Percentiles rank a stretch among this genome's conserved stretches.
These are phyloP conservation scores for Andrena bicolor DNA, from an alignment of 2,888 invertebrate genomes.

Conservation along the genomic window DNA sequence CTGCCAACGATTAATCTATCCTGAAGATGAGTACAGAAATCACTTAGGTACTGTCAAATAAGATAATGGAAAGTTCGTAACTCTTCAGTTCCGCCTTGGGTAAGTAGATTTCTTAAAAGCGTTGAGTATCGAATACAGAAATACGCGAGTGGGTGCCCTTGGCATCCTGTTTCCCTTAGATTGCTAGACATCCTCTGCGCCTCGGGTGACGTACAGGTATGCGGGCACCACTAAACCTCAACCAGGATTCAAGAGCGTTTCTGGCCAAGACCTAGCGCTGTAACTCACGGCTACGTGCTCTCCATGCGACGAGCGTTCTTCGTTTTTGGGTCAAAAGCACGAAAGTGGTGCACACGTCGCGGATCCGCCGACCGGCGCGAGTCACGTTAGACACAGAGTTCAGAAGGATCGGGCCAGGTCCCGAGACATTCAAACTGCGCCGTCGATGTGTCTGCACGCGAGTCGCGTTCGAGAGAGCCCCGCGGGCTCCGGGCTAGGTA, in stretches of 20 bases:
- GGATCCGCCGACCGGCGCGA: conserved; percentile 41
- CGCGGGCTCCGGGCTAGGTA: conserved; percentile 47
- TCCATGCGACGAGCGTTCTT: conserved; percentile 35
- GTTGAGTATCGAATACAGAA: not conserved
- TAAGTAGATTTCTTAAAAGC: not conserved
- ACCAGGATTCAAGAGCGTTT: conserved; percentile 60
- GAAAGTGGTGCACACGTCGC: conserved; percentile 68
- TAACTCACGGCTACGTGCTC: conserved; percentile 67
- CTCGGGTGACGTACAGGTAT: conserved; percentile 14
- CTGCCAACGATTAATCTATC: not conserved
- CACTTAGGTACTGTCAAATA: not conserved
- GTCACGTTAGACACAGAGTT: conserved; percentile 34
- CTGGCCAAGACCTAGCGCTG: conserved; percentile 41
- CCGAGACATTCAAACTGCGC: not conserved
- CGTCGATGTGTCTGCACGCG: conserved; percentile 38
- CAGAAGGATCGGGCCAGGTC: conserved; percentile 19
- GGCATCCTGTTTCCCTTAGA: conserved; percentile 43
- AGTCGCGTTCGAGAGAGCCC: conserved; percentile 41
- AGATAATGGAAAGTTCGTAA: not conserved
- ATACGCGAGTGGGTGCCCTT: not conserved
- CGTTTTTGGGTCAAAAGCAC: conserved; percentile 72
- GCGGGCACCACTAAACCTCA: conserved; percentile 47
- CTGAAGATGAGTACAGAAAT: not conserved
- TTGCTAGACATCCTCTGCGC: conserved; percentile 39
- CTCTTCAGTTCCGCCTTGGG: conserved; percentile 14